Conservation (phyloP, 2,888 invertebrate species). For the Muschampia plurimacula region DNA sequence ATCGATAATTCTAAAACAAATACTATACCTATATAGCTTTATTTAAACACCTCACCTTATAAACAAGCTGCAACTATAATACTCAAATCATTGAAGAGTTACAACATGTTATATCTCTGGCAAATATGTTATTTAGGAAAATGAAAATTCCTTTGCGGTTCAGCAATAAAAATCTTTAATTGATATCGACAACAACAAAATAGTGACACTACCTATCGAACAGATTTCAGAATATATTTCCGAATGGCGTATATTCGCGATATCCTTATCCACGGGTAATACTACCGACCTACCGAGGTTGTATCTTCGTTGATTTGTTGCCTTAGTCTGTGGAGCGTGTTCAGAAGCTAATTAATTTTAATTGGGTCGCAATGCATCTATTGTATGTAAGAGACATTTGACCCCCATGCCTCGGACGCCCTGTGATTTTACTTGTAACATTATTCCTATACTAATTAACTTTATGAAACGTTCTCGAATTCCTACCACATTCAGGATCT, state of each 20-base stretch:
- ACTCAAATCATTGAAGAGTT: neutral
- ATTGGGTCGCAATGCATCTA: conserved; percentile 70
- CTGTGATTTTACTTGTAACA: conserved; percentile 48
- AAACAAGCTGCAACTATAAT: neutral
- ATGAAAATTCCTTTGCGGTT: neutral
- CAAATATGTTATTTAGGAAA: neutral
- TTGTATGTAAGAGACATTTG: conserved; percentile 61
- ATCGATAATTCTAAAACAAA: no score
- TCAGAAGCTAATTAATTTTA: conserved; percentile 83
- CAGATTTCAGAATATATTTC: conserved; percentile 55
- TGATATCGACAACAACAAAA: conserved; percentile 40
- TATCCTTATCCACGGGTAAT: conserved; percentile 66
- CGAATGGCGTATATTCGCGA: conserved; percentile 51
- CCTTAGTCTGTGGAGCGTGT: conserved; percentile 74
- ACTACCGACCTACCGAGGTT: conserved; percentile 70
- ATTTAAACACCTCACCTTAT: neutral
- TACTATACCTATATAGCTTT: no score
- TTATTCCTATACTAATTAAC: conserved; percentile 39
- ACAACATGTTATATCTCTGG: neutral
- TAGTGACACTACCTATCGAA: conserved; percentile 49
- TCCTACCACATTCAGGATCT: conserved; percentile 17
- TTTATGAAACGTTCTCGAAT: conserved; percentile 25
- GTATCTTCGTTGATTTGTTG: conserved; percentile 80
- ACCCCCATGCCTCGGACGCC: conserved; percentile 62
- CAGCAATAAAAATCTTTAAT: neutral